A percentile compares a stretch with the other conserved stretches of the same genome.
These are phyloP conservation scores for Apostichopus japonicus DNA, from an alignment of 35 echinoderm and acorn worm species.

Conservation along the genomic window DNA sequence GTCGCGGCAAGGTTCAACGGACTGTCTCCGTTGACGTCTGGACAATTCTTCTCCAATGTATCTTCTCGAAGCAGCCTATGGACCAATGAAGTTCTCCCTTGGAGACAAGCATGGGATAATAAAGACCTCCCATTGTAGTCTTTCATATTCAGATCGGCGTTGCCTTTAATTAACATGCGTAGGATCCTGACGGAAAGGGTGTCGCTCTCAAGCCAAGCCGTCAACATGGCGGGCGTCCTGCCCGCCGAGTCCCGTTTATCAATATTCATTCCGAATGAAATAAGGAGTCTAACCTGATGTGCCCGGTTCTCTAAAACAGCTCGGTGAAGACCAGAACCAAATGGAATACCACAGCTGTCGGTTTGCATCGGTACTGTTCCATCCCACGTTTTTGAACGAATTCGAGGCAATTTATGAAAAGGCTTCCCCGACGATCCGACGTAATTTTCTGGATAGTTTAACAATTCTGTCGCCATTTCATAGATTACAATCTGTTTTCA, in stretches of 20 bases:
- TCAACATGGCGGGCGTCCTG: constrained; percentile 80
- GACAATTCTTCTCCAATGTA: constrained; percentile 79
- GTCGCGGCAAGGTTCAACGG: constrained; percentile 87
- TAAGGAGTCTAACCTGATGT: constrained; percentile 82
- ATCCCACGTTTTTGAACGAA: constrained; percentile 56
- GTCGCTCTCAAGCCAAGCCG: constrained; percentile 66
- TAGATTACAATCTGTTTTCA: not conserved
- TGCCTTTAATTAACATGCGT: constrained; percentile 57
- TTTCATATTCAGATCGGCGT: constrained; percentile 69
- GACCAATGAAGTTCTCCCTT: constrained; percentile 65
- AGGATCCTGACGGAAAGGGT: constrained; percentile 65
- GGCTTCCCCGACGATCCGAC: not conserved
- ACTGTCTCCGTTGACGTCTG: constrained; percentile 83
- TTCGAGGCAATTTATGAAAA: not conserved
- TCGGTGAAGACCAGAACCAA: constrained; percentile 69
- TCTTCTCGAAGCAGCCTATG: constrained; percentile 61
- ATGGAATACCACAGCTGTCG: constrained; percentile 36
- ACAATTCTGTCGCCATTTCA: not conserved
- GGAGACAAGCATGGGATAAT: constrained; percentile 72
- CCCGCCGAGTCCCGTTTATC: constrained; percentile 80
- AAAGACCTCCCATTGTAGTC: constrained; percentile 75
- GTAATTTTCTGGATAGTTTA: not conserved
- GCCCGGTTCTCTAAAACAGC: constrained; percentile 75
- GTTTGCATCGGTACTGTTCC: not conserved
- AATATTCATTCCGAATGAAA: constrained; percentile 73